Evolutionary conservation across 2,113 vertebrate genomes (phyloP), one percentile per base, ranked within the genome.

Genomic region (Rhinopomastus cyanomelas): DNA sequence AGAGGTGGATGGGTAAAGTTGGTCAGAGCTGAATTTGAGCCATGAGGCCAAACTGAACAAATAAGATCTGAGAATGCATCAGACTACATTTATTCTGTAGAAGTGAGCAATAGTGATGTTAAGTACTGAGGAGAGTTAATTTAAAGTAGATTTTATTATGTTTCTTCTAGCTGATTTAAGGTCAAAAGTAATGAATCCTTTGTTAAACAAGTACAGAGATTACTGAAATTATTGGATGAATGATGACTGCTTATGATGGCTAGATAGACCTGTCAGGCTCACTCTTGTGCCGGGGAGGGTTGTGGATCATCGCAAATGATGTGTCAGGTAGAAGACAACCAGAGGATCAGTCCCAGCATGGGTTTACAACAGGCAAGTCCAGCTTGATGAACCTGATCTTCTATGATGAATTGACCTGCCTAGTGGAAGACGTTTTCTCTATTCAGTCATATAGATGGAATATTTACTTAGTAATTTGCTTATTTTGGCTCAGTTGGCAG

Each of bases 121-220:
- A 64, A 21, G 32, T 86, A 69, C 56, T 37, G 46, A 81, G 30
- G 77, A 76, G 56, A 87, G 39, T 79, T 73, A 59, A 49, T 60
- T 72, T 72, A 48, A 82, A 89, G 46, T 42, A 29, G n/a, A n/a
- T n/a, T n/a, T n/a, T 44, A 27, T 2, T 87, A 32, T 56, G 18
- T 76, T 87, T 79, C 15, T 87, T 66, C 42, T 62, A 48, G 25
- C 67, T 52, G n/a, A 64, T 79, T 42, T 81, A 85, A 87, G 44
- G 67, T 87, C 69, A 75, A 84, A 87, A 89, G 29, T 81, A 82
- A 82, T 72, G 39, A 85, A 87, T 91, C 37, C 59, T 22, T 12
- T 19, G 51, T 56, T n/a, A 37, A 44, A 67, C 51, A 65, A 72
- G 53, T 85, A 65, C 46, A 73, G 80, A 89, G 71, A 44, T 85